Evolutionary conservation across 1,140 invertebrate species (phyloP).

Genomic region (Meloidogyne floridensis): DNA sequence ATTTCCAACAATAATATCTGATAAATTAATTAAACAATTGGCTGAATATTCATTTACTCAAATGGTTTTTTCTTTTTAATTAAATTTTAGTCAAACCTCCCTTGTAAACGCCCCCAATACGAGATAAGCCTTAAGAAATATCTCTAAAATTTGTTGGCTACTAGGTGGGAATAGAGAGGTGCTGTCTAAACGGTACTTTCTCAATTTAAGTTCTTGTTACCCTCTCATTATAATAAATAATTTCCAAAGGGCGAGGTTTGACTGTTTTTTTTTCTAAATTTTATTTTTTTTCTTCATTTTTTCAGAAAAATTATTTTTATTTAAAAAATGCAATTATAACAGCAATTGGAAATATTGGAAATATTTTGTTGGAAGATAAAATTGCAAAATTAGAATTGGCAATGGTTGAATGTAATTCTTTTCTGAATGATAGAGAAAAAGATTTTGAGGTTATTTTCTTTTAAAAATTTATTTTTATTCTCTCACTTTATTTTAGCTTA

Average conservation of each 20-base stretch:
- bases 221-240: too few species aligned
- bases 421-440: not conserved
- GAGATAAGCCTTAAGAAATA: too few species aligned
- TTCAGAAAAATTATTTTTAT: not conserved
- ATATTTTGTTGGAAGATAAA: not conserved
- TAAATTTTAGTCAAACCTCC: too few species aligned
- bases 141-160: too few species aligned
- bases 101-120: too few species aligned
- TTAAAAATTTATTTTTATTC: not conserved
- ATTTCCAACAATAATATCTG: not conserved
- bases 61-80: not conserved
- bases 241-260: too few species aligned
- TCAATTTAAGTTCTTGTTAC: too few species aligned
- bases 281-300: not conserved
- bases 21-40: not conserved
- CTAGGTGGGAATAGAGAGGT: too few species aligned
- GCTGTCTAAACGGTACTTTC: too few species aligned
- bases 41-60: not conserved
- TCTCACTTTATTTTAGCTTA: too few species aligned
- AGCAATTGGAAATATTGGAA: not conserved
- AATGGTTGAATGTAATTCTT: not conserved
- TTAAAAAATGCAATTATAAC: slow-evolving; percentile 1
- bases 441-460: not conserved
- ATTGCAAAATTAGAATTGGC: not conserved
- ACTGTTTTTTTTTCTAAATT: not conserved